Percentiles rank a stretch among this genome's conserved stretches.
These are phyloP conservation scores for Muscina levida DNA, from an alignment of 2,888 invertebrate species.

Conservation along the genomic window DNA sequence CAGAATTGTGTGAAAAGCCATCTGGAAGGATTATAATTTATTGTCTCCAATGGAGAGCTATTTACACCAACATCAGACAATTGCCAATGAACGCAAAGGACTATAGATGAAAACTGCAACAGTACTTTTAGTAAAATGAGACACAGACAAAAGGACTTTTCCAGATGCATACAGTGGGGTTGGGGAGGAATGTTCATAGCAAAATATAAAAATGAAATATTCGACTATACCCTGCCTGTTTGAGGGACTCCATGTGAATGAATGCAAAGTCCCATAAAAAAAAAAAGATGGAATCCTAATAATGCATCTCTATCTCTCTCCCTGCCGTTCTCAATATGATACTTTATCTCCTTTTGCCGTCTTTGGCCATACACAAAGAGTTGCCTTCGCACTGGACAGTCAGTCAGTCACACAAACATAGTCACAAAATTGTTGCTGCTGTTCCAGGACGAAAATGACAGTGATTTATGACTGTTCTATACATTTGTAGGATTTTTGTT, in stretches of 20 bases:
- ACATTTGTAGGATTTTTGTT: too few species aligned
- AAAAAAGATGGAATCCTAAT: neutral
- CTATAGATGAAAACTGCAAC: neutral
- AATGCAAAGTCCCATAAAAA: too few species aligned
- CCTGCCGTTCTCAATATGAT: neutral
- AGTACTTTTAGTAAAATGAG: too few species aligned
- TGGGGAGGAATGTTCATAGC: too few species aligned
- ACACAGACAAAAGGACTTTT: too few species aligned
- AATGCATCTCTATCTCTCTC: too few species aligned
- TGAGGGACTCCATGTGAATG: too few species aligned
- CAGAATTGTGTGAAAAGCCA: conserved; percentile 46
- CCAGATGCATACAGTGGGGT: too few species aligned
- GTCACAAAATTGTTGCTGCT: neutral
- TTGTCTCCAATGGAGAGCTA: neutral
- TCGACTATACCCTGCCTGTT: too few species aligned
- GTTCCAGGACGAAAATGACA: conserved; percentile 29
- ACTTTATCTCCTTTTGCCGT: neutral
- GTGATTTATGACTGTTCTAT: conserved; percentile 46
- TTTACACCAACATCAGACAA: conserved; percentile 13
- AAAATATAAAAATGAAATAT: too few species aligned
- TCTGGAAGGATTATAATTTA: conserved; percentile 37
- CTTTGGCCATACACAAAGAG: neutral
- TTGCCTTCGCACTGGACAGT: neutral
- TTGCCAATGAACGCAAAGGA: neutral
- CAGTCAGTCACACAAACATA: neutral